phyloP scores from a whole-genome alignment of 2,113 vertebrate genomes.

The Paradisaea rubra region DNA sequence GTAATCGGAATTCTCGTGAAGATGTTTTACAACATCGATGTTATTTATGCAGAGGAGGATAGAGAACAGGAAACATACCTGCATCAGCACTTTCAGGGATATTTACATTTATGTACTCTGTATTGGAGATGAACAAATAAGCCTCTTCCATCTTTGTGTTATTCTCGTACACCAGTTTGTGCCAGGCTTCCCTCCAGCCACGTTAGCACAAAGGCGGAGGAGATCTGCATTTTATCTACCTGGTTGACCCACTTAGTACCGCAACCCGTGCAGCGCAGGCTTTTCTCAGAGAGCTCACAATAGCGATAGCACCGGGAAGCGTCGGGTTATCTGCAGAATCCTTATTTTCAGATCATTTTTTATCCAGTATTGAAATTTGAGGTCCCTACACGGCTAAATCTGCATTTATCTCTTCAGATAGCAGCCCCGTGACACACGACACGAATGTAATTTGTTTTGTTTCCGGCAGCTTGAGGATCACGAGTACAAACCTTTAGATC shows the following conservation, averaged over 20 bases:
- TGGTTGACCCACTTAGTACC: not conserved
- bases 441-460: not conserved
- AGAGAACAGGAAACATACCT: not conserved
- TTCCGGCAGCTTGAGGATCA: slow-evolving; percentile 87
- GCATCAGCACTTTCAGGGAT: not conserved
- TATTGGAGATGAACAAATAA: not conserved
- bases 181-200: not conserved
- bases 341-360: not conserved
- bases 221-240: not conserved
- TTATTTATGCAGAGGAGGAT: rapidly evolving
- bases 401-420: not conserved
- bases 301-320: rapidly evolving
- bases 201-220: not conserved
- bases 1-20: not conserved
- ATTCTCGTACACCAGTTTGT: not conserved
- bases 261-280: not conserved
- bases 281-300: not conserved
- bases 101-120: rapidly evolving
- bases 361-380: not conserved
- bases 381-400: not conserved
- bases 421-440: not conserved
- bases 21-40: not conserved
- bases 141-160: not conserved
- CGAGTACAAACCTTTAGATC: slow-evolving; percentile 94
- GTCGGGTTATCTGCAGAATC: not conserved